Evolutionary conservation across 2,113 vertebrate genomes (phyloP).

Genomic region (Rhinichthys klamathensis): DNA sequence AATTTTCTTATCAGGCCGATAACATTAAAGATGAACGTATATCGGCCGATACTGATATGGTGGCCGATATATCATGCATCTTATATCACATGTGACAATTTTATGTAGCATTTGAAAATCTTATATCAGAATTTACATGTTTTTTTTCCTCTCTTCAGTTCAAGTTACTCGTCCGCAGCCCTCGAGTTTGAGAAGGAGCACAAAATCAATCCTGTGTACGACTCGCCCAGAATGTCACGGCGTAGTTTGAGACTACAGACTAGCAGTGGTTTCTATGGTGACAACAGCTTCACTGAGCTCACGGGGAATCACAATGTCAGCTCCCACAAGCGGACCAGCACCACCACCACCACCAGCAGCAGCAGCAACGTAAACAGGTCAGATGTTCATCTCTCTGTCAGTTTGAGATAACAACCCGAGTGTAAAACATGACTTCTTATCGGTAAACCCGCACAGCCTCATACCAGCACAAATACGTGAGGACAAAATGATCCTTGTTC

Average conservation of each 20-base stretch:
- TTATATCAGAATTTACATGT: neutral
- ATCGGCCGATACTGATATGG: too few relatives aligned
- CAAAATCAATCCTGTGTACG: constrained; percentile 89
- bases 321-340: constrained; percentile 57
- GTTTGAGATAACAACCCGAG: neutral
- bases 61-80: too few relatives aligned
- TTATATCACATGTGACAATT: neutral
- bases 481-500: too few relatives aligned
- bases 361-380: constrained; percentile 65
- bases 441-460: neutral
- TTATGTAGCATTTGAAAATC: neutral
- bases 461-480: neutral
- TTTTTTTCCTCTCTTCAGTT: constrained; percentile 71
- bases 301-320: constrained; percentile 60
- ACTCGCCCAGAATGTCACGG: constrained; percentile 94
- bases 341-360: constrained; percentile 50
- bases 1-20: too few relatives aligned
- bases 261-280: constrained; percentile 62
- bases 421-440: neutral
- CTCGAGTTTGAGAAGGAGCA: constrained; percentile 91
- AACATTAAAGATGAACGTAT: too few relatives aligned
- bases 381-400: constrained; percentile 30
- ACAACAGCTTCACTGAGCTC: constrained; percentile 63
- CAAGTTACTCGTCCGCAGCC: constrained; percentile 91
- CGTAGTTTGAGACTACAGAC: constrained; percentile 85